Evolutionary conservation across 2,888 invertebrate species (phyloP), one percentile per base, ranked within the genome.

Genomic region (Tetropium fuscum): DNA sequence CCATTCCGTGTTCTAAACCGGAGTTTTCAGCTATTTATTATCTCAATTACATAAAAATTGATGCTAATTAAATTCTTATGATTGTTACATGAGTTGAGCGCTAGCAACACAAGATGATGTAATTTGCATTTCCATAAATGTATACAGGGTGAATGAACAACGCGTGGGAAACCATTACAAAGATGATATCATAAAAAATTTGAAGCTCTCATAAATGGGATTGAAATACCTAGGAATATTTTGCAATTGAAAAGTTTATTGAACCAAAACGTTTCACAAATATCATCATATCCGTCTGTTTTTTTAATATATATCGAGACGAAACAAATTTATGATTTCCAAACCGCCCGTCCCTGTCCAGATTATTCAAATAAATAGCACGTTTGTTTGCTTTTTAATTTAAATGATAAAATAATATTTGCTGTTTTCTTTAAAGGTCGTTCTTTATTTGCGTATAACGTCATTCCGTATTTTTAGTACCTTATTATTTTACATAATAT

Each of bases 391-490:
- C 49, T 13, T 49, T 16, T 49, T 49, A 10, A 49, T 38, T 38
- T 27, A n/a, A 38, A 16, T 4, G 38, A 22, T 25, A 22, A 38
- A 49, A 49, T 49, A 49, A 49, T 49, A 49, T 49, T 49, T 49
- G 49, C 40, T 49, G 49, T 49, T 49, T 38, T 49, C 38, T 49
- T 49, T 49, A 49, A 49, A 49, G 38, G 49, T 49, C 38, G 34
- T 34, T 13, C 13, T 16, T n/a, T 45, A 30, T 48, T 48, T 48
- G 34, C 47, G 8, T 48, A 34, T 48, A 48, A 48, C 48, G 49
- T 49, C 49, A 49, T 49, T 36, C 15, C 20, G 20, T 36, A 48
- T 36, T 48, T 48, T 48, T 36, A 48, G 22, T 48, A 47, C 25
- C 25, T 38, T 34, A 13, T 13, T 49, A 16, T 22, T 27, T 49